These are phyloP conservation scores for Campoplex capitator DNA, from an alignment of 2,888 invertebrate species.

Conservation along the genomic window DNA sequence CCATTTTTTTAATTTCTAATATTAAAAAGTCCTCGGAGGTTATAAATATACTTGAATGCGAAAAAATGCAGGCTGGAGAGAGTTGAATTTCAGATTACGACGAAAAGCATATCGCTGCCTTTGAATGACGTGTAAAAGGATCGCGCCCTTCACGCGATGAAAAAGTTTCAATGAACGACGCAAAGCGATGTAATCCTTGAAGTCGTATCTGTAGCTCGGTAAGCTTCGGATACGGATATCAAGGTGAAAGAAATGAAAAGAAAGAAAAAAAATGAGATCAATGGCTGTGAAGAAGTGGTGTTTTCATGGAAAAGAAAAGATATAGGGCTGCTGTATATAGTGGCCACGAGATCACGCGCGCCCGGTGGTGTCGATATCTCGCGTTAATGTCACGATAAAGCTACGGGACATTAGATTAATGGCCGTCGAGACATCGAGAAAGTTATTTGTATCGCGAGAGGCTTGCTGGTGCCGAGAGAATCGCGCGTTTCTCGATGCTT, in stretches of 20 bases:
- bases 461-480: constrained; percentile 36
- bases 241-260: constrained; percentile 15
- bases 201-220: constrained; percentile 27
- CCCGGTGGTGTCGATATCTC: constrained; percentile 70
- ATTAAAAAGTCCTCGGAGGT: neutral
- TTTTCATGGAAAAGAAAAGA: constrained; percentile 39
- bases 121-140: constrained; percentile 31
- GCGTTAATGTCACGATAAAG: constrained; percentile 75
- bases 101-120: neutral
- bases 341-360: constrained; percentile 15
- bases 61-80: constrained; percentile 24
- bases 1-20: neutral
- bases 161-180: constrained; percentile 40
- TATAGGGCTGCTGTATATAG: constrained; percentile 28
- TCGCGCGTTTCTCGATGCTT: constrained; percentile 31
- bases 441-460: constrained; percentile 67
- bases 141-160: constrained; percentile 8
- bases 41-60: too few relatives aligned
- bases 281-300: constrained; percentile 38
- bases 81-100: constrained; percentile 30
- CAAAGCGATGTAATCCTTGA: constrained; percentile 51
- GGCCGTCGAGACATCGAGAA: constrained; percentile 62
- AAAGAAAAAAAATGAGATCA: constrained; percentile 43
- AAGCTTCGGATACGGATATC: constrained; percentile 34
- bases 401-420: constrained; percentile 78